phyloP scores from a whole-genome alignment of 2,888 invertebrate genomes.

The Microctonus aethiopoides region DNA sequence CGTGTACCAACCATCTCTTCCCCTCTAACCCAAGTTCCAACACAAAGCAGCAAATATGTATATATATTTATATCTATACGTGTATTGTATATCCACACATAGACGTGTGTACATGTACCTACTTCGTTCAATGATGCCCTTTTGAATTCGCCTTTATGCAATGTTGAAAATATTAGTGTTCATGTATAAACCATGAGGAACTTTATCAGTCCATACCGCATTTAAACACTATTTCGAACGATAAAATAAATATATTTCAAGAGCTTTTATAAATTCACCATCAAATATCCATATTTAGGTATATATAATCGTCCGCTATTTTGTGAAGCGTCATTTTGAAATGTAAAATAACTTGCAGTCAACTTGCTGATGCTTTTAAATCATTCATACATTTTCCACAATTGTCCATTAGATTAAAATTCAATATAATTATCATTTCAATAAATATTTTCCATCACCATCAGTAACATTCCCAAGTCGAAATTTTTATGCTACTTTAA shows the following conservation, averaged over 20 bases:
- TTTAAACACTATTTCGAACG: not conserved
- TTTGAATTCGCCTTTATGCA: constrained; percentile 1
- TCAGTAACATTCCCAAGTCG: too few species aligned
- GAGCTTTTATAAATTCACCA: not conserved
- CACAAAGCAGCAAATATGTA: too few species aligned
- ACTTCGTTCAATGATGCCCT: constrained; percentile 2
- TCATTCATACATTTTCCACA: not conserved
- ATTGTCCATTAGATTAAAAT: too few species aligned
- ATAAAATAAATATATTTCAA: not conserved
- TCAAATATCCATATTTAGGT: not conserved
- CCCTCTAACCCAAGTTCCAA: constrained; percentile 30
- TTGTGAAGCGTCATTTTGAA: not conserved
- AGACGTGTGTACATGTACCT: constrained; percentile 40
- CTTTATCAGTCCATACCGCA: constrained; percentile 1
- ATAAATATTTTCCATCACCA: too few species aligned
- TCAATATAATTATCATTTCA: too few species aligned
- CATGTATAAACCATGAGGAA: not conserved
- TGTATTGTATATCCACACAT: constrained; percentile 42
- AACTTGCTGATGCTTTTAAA: not conserved
- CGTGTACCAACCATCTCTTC: constrained; percentile 22
- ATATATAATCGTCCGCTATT: not conserved
- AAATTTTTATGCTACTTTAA: too few species aligned
- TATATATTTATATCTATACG: too few species aligned
- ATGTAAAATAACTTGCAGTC: too few species aligned
- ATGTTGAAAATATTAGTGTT: not conserved